Base-by-base conservation (phyloP, 2,113 vertebrate genomes). In the Telmatochromis sp. region DNA sequence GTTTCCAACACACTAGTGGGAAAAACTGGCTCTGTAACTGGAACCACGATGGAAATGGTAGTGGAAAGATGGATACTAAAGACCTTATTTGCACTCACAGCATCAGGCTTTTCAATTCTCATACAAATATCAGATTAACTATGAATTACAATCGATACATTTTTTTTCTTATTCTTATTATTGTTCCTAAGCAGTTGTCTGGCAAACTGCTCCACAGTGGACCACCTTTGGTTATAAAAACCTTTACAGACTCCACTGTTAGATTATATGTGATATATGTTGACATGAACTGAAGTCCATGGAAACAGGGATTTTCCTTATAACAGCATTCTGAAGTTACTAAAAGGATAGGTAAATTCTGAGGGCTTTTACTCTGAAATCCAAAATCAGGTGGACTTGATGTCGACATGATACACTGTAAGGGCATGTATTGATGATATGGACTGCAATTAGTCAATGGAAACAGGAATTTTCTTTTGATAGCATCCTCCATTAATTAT, bases 261-360 rank as follows among this genome's bases (percentile, higher is more conserved):
- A 8, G 19, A 65, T 65, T 37, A 65, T 65, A 65, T 65, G 60
- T 65, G 60, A 65, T 37, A 65, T 37, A 65, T 37, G 33, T 37
- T 65, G 33, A 37, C 33, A 65, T 65, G 33, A 13, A 37, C 60
- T 13, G 6, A 0, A 7, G 33, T 65, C 31, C 31, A 65, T n/a
- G 60, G 33, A 65, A 65, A 65, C 17, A 7, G 19, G 0, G 0
- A 12, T 37, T n/a, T 65, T 5, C 19, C 33, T 65, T 65, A 0
- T 65, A 65, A 37, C 31, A 37, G 6, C 17, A 65, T 65, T 63
- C 17, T 2, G 31, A 65, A 65, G 60, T 65, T 65, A 35, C 3
- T 65, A 12, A n/a, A 65, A 65, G 0, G 1, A 65, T 65, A 65
- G 60, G 4, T 63, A 2, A 63, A 63, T 63, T 63, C 58, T 35